Evolutionary conservation across 2,888 invertebrate genomes (phyloP).

Genomic region (Eupithecia subfuscata): DNA sequence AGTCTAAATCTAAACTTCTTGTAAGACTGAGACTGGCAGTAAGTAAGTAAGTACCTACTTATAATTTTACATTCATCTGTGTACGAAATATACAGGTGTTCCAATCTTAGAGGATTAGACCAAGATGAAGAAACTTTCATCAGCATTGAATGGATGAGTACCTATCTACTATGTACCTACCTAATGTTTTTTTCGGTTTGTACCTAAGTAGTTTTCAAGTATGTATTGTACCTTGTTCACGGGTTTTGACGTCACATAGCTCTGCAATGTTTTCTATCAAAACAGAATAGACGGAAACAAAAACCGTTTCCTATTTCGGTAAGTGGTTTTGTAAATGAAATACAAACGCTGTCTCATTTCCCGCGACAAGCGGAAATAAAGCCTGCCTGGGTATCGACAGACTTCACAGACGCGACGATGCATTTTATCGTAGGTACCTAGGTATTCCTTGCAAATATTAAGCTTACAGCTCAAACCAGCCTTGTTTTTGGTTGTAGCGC

Average conservation of each 20-base stretch:
- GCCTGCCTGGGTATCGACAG: slow-evolving; percentile 53
- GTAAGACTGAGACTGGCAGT: neutral
- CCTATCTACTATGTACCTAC: neutral
- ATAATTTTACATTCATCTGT: neutral
- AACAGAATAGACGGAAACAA: slow-evolving; percentile 30
- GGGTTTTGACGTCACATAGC: neutral
- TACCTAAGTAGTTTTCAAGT: neutral
- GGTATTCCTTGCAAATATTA: neutral
- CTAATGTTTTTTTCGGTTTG: neutral
- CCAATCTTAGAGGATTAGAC: neutral
- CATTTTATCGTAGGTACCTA: slow-evolving; percentile 10
- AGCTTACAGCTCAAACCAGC: neutral
- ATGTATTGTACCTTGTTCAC: neutral
- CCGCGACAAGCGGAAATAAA: slow-evolving; percentile 81
- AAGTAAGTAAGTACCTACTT: neutral
- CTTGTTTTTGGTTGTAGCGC: neutral
- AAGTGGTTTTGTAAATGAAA: slow-evolving; percentile 71
- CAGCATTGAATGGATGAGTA: neutral
- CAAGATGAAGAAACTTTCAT: neutral
- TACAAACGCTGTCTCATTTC: slow-evolving; percentile 76
- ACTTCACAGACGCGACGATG: slow-evolving; percentile 24
- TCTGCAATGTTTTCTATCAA: neutral
- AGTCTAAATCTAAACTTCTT: neutral
- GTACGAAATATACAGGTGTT: neutral
- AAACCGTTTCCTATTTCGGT: slow-evolving; percentile 69